phyloP scores from a whole-genome alignment of 1,140 invertebrate genomes.

The Temnothorax longispinosus region DNA sequence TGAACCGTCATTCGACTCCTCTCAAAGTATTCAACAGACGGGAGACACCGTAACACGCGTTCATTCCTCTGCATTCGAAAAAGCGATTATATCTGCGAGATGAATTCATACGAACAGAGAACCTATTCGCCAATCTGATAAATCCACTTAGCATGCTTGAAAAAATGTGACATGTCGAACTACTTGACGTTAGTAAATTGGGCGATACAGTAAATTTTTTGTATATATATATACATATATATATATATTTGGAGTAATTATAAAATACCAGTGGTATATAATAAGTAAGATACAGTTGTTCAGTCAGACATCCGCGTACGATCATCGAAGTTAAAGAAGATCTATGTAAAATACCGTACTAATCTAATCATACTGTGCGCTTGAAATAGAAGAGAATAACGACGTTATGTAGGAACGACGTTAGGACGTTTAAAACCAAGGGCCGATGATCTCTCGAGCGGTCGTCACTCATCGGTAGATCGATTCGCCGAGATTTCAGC shows the following conservation, averaged over 20 bases:
- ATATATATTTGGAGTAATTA: background rate
- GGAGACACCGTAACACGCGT: conserved; percentile 3
- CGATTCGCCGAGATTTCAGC: conserved; percentile 42
- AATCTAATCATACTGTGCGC: conserved; percentile 4
- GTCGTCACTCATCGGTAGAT: conserved; percentile 26
- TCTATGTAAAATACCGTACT: conserved; percentile 4
- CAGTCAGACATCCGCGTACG: background rate
- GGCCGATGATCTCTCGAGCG: background rate
- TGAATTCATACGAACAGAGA: background rate
- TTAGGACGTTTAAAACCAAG: conserved; percentile 9
- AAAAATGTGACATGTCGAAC: background rate
- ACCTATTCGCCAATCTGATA: background rate
- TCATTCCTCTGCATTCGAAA: conserved; percentile 9
- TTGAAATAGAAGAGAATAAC: background rate
- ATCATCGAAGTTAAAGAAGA: background rate
- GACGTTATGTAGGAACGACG: background rate
- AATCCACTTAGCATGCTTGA: conserved; percentile 21
- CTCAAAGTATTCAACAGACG: conserved; percentile 45
- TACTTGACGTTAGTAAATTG: background rate
- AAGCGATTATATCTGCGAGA: conserved; percentile 1
- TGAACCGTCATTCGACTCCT: conserved; percentile 69
- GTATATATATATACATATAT: background rate
- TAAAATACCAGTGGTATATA: background rate
- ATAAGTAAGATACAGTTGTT: background rate
- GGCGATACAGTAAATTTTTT: background rate